Base-by-base conservation (phyloP, 1,140 invertebrate genomes). In the Lucilia sericata region DNA sequence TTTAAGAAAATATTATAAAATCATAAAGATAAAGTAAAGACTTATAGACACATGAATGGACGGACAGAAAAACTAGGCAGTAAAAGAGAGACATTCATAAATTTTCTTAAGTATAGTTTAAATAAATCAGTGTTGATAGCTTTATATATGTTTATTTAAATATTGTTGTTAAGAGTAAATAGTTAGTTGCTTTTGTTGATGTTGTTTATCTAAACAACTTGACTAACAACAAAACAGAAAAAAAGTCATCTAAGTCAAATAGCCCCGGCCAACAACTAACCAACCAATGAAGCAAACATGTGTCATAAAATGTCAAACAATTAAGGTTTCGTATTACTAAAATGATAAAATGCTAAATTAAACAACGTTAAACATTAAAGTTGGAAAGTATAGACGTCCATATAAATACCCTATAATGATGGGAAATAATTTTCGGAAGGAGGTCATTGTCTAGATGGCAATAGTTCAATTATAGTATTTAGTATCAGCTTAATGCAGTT, bases 301-400 rank as follows among this genome's bases (percentile, higher is more conserved):
- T 70, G 65, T 70, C 65, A 70, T 70, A 70, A 70, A 70, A 70
- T 70, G 65, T 70, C 65, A 70, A 70, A 70, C 65, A 70, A 70
- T 70, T 70, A 70, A 70, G 65, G 65, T 70, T 70, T 70, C 65
- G 7, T 8, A 70, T 70, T 70, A 70, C 65, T 21, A 70, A 30
- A 70, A 70, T 70, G 65, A 70, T 70, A 70, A 19, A 42, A 42
- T 42, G 42, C 7, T 42, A 42, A 42, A 42, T 42, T 10, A 42
- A 42, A 42, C 5, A 42, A 42, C 7, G 10, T 2, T 5, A 42
- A 42, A 7, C 42, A 42, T 30, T 30, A 3, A 30, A 30, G 25
- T 30, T 2, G 25, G 3, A 30, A 30, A 30, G 25, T 30, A 30
- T 30, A 30, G 25, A 30, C 25, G 25, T 30, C 25, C 3, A 30